Percentiles rank a stretch among this genome's conserved stretches.
Evolutionary conservation across 2,888 invertebrate species (phyloP).

Genomic region (Ophioninae sp.): DNA sequence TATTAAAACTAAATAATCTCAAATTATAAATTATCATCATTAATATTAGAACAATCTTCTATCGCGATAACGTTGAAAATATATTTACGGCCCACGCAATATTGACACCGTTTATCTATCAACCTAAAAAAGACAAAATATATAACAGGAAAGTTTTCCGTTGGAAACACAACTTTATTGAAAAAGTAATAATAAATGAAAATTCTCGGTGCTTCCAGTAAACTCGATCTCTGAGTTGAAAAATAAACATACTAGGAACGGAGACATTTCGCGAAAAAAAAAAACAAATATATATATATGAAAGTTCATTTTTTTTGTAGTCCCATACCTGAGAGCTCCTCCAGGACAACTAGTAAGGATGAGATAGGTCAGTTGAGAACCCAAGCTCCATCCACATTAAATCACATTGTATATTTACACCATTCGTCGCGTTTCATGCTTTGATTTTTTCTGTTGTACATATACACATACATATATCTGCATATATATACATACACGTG

Average conservation of each 20-base stretch:
- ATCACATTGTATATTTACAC: constrained; percentile 80
- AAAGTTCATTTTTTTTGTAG: constrained; percentile 55
- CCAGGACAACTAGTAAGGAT: constrained; percentile 77
- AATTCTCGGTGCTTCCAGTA: background rate
- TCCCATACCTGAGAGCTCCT: constrained; percentile 78
- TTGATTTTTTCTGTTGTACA: constrained; percentile 39
- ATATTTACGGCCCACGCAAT: background rate
- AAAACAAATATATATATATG: constrained; percentile 42
- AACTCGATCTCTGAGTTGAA: background rate
- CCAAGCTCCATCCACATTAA: constrained; percentile 77
- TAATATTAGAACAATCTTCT: background rate
- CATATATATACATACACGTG: constrained; percentile 17
- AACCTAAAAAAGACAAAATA: background rate
- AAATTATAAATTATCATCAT: background rate
- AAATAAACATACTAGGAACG: constrained; percentile 33
- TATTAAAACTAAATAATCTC: too few relatives aligned
- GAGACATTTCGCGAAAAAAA: constrained; percentile 44
- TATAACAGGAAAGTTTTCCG: background rate
- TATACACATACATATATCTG: constrained; percentile 36
- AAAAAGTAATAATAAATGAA: background rate
- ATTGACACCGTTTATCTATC: background rate
- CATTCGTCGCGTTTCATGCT: constrained; percentile 69
- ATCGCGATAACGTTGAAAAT: background rate
- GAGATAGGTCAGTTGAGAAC: constrained; percentile 77
- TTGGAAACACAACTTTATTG: background rate